Base-by-base conservation (phyloP, 2,113 vertebrate genomes). In the Alaudala cheleensis region DNA sequence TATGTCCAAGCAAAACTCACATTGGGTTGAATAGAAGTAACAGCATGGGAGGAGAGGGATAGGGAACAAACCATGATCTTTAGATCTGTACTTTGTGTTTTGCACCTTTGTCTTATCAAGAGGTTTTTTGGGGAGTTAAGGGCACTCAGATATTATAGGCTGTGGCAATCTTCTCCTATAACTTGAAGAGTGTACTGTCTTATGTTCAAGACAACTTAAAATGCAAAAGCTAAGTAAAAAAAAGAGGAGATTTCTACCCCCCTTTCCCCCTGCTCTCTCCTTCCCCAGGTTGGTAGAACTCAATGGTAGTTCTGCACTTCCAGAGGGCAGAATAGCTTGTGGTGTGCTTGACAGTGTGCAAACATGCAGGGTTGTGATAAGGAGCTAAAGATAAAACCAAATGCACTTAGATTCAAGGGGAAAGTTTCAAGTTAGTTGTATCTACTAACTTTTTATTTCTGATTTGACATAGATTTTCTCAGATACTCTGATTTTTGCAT, bases 81-180 rank as follows among this genome's bases (percentile, higher is more conserved):
- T n/a, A 44, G 14, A 67, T 31, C 26, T 44, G 5, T 71, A 10
- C 16, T 62, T 11, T 23, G 15, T 44, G 29, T 24, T 85, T 70
- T 74, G 34, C 5, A 58, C 16, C 19, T 42, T 58, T 2, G n/a
- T 74, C 15, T 60, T 90, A 40, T 18, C 14, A 34, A 33, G 51
- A 61, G 2, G 2, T 18, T 39, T 85, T 54, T 34, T 3, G 0
- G 4, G 3, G 3, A 5, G 21, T 11, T 79, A 58, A n/a, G 24
- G 45, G 14, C 33, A 40, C 14, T 88, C 0, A 0, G 13, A 20
- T 84, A 8, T 18, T 81, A 17, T 6, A 80, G 60, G 6, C 22
- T 66, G 23, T 57, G 57, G 24, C 50, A 34, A 26, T 21, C 21
- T 25, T 39, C 28, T 72, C 13, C 14, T 54, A 0, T 37, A 54